Conservation (phyloP, 2,888 invertebrate genomes). For the Spialia ferax region DNA sequence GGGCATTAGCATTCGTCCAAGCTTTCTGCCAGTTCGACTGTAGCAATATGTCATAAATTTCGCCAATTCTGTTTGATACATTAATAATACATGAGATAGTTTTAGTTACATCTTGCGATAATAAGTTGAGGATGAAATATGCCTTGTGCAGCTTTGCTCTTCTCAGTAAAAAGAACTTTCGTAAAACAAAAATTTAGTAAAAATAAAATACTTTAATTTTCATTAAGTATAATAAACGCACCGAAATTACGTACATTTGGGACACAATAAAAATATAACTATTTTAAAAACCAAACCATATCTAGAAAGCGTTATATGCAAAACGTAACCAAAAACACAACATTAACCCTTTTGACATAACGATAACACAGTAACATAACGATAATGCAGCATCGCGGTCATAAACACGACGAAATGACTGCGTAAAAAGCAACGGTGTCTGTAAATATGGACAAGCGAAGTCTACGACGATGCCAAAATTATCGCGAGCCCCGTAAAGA, state of each 20-base stretch:
- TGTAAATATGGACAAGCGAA: constrained; percentile 81
- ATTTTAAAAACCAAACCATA: too few species aligned
- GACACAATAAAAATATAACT: too few species aligned
- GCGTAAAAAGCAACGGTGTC: constrained; percentile 80
- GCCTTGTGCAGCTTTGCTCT: background rate
- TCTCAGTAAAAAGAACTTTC: background rate
- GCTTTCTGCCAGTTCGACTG: constrained; percentile 35
- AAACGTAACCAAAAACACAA: constrained; percentile 57
- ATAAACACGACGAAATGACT: constrained; percentile 73
- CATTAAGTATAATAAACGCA: too few species aligned
- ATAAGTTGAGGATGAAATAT: constrained; percentile 18
- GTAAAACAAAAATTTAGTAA: too few species aligned
- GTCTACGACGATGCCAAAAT: constrained; percentile 58
- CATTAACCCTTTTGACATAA: constrained; percentile 78
- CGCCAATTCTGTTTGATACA: constrained; percentile 31
- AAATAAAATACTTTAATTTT: background rate
- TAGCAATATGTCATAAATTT: constrained; percentile 39
- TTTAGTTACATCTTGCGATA: constrained; percentile 24
- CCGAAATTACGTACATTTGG: too few species aligned
- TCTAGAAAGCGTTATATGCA: too few species aligned
- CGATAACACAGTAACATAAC: constrained; percentile 74
- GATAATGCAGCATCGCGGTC: constrained; percentile 73
- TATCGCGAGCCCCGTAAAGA: constrained; percentile 59
- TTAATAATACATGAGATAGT: constrained; percentile 36
- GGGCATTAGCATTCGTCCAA: constrained; percentile 40